phyloP scores from a whole-genome alignment of 2,113 vertebrate genomes.

The Coryphaenoides rupestris region DNA sequence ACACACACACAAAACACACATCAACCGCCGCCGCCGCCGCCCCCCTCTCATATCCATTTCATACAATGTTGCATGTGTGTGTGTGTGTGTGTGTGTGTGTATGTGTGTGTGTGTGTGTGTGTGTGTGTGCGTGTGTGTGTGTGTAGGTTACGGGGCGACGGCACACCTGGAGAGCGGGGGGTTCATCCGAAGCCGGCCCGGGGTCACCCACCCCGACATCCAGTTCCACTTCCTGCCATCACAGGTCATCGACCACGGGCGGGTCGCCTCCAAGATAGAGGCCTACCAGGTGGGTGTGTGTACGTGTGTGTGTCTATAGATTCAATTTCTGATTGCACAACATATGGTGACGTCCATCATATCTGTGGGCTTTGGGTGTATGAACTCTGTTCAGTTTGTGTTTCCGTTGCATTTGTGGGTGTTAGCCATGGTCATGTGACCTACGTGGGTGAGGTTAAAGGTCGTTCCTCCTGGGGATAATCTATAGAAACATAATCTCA shows the following conservation, averaged over 20 bases:
- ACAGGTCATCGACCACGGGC: slow-evolving; percentile 93
- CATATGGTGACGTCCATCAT: not conserved
- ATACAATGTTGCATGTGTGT: not conserved
- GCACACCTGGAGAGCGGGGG: slow-evolving; percentile 92
- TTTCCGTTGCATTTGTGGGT: too few relatives aligned
- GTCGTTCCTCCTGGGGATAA: too few relatives aligned
- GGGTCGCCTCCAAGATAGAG: slow-evolving; percentile 78
- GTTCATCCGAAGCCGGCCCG: slow-evolving; percentile 85
- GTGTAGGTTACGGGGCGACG: slow-evolving; percentile 85
- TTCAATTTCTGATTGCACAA: not conserved
- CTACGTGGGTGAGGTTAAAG: too few relatives aligned
- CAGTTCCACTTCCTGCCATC: slow-evolving; percentile 97
- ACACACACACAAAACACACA: too few relatives aligned
- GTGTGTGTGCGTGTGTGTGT: not conserved
- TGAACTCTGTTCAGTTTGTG: not conserved
- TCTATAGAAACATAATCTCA: too few relatives aligned
- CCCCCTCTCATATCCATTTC: not conserved
- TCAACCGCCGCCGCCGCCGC: too few relatives aligned
- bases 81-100: not conserved
- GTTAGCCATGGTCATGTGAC: too few relatives aligned
- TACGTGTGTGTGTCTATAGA: not conserved
- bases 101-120: too few relatives aligned
- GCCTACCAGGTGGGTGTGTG: slow-evolving; percentile 85
- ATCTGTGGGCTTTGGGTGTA: not conserved
- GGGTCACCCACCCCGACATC: slow-evolving; percentile 85